Percentiles rank a stretch among this genome's conserved stretches.
Evolutionary conservation across 53 echinoderm and acorn worm species (phyloP).

Genomic region (Patiria pectinifera): DNA sequence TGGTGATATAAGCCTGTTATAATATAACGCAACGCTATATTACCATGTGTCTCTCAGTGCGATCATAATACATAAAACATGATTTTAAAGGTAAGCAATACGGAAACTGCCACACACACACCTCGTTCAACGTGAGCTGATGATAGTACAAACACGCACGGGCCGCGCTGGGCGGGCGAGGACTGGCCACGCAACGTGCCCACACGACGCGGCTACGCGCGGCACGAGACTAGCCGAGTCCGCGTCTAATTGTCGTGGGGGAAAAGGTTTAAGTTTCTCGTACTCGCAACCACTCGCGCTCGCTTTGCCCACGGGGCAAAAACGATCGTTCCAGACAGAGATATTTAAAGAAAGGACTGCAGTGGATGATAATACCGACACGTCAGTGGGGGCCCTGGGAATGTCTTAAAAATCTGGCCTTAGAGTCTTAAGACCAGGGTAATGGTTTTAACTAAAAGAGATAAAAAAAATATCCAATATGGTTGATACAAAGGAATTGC

Average conservation of each 20-base stretch:
- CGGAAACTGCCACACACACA: background rate
- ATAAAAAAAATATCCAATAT: background rate
- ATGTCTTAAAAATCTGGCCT: slow-evolving; percentile 20
- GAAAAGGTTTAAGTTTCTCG: slow-evolving; percentile 33
- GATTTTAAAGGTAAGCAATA: background rate
- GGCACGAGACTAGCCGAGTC: slow-evolving; percentile 6
- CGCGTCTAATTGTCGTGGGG: slow-evolving; percentile 38
- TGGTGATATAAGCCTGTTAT: background rate
- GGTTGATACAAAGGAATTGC: background rate
- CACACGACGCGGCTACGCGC: background rate
- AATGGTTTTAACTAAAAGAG: background rate
- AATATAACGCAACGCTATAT: background rate
- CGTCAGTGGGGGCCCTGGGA: slow-evolving; percentile 1
- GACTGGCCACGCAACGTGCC: slow-evolving; percentile 1
- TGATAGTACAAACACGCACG: background rate
- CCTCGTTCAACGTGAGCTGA: background rate
- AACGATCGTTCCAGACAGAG: background rate
- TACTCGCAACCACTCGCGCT: background rate
- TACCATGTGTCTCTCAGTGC: background rate
- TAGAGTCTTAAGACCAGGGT: slow-evolving; percentile 12
- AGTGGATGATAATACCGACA: slow-evolving; percentile 1
- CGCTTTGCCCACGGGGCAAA: slow-evolving; percentile 44
- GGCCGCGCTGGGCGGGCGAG: background rate
- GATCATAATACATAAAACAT: slow-evolving; percentile 5
- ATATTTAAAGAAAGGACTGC: background rate